phyloP scores from a whole-genome alignment of 2,797 vertebrate genomes.

The Chelidonichthys spinosus region DNA sequence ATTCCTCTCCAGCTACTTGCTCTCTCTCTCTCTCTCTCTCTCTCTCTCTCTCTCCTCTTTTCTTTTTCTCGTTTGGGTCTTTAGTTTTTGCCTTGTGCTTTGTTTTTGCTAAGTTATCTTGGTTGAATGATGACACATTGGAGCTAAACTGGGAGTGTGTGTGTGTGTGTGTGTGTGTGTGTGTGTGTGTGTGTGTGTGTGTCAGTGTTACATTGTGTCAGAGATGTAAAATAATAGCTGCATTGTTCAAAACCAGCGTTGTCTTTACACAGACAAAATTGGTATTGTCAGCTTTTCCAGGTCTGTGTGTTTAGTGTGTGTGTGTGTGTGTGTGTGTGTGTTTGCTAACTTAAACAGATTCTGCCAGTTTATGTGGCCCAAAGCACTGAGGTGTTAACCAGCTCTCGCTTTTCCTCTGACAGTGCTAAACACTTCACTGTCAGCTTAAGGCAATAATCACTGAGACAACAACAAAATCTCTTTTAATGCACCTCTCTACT shows the following conservation, averaged over 20 bases:
- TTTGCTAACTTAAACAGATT: constrained; percentile 10
- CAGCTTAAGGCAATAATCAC: constrained; percentile 24
- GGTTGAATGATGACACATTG: constrained; percentile 34
- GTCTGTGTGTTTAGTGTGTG: constrained; percentile 10
- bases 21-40: constrained; percentile 14
- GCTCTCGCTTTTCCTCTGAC: constrained; percentile 11
- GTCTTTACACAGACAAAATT: too few species aligned
- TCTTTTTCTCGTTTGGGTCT: constrained; percentile 35
- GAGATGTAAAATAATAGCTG: too few species aligned
- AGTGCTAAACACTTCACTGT: constrained; percentile 21
- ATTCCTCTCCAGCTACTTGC: constrained; percentile 23
- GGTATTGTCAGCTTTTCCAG: constrained; percentile 5
- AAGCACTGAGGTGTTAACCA: constrained; percentile 12
- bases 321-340: constrained; percentile 9
- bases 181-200: constrained; percentile 8
- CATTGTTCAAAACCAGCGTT: too few species aligned
- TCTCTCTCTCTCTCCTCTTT: constrained; percentile 24
- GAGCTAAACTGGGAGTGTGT: constrained; percentile 36
- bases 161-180: constrained; percentile 11
- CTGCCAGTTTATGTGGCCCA: constrained; percentile 18
- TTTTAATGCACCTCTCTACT: background rate
- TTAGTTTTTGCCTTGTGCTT: constrained; percentile 42
- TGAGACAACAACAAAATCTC: constrained; percentile 1
- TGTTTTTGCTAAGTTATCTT: constrained; percentile 46
- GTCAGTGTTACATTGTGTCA: too few species aligned